A percentile compares a stretch with the other conserved stretches of the same genome.
These are phyloP conservation scores for Brachionus koreanus DNA, from an alignment of 1,140 invertebrate species.

Conservation along the genomic window DNA sequence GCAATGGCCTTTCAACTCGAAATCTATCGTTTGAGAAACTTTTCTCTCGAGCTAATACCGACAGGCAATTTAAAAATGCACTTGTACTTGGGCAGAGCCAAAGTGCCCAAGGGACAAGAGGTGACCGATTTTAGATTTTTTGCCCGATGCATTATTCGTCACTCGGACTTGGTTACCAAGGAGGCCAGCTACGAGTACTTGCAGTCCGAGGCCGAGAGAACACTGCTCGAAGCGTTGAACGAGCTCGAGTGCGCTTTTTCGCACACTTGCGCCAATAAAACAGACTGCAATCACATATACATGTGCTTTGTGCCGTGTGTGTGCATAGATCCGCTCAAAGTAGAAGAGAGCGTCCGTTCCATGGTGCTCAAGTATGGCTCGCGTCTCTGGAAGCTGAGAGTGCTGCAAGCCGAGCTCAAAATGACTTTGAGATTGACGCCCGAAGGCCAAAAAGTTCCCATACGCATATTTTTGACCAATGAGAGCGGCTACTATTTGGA, in stretches of 20 bases:
- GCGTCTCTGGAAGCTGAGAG: constrained; percentile 88
- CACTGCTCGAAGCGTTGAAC: constrained; percentile 91
- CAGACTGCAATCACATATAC: constrained; percentile 98
- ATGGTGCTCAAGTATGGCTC: constrained; percentile 92
- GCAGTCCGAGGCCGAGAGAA: constrained; percentile 93
- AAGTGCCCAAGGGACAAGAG: constrained; percentile 61
- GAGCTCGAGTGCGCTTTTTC: constrained; percentile 95
- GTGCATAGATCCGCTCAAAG: constrained; percentile 59
- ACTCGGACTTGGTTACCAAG: constrained; percentile 94
- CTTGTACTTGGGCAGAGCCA: constrained; percentile 88
- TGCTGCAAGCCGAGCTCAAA: constrained; percentile 74
- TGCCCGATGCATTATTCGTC: constrained; percentile 90
- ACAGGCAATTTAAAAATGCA: constrained; percentile 99
- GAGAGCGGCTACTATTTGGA: constrained; percentile 94
- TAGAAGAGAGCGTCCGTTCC: constrained; percentile 88
- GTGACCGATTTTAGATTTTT: constrained; percentile 93
- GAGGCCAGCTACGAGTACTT: constrained; percentile 96
- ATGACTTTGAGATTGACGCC: constrained; percentile 67
- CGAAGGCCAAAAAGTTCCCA: constrained; percentile 69
- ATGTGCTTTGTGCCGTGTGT: constrained; percentile 90
- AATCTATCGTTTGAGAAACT: constrained; percentile 87
- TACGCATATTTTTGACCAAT: constrained; percentile 85
- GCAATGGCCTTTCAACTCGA: constrained; percentile 95
- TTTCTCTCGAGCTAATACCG: constrained; percentile 80
- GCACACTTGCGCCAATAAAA: constrained; percentile 74